Base-by-base conservation (phyloP, 2,888 invertebrate genomes). In the Pollenia amentaria region DNA sequence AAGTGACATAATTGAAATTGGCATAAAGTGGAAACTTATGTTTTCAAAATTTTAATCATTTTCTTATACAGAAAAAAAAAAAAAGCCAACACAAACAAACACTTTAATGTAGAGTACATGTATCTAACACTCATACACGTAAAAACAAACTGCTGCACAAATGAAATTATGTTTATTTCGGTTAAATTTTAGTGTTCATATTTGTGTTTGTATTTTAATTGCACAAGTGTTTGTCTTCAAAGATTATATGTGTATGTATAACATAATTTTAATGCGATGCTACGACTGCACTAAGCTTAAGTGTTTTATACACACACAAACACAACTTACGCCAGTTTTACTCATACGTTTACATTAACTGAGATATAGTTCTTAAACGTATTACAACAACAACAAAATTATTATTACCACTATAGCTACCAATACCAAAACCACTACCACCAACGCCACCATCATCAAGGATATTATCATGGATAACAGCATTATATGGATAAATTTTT, bases 21-120 rank as follows among this genome's bases (percentile, higher is more conserved):
- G 87, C 87, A 87, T 87, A 84, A 87, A 87, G 87, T 87, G 84
- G 80, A 87, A 87, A 87, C 87, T 87, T 87, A 73, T 87, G 87
- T 87, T 87, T 77, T 84, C 65, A 69, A 84, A 80, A 81, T 84
- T 76, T 84, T 87, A 84, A 84, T 87, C 72, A 87, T 81, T 87
- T 87, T 87, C 83, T 80, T 84, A 67, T 29, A 67, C 57, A 60
- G n/a, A 82, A 82, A 75, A 44, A 51, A 69, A 38, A 75, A 18
- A 18, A n/a, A 53, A n/a, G n/a, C 9, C 8, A n/a, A 57, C 55
- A 67, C 40, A 67, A 46, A 51, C 10, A 40, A 16, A 29, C 14
- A 57, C 69, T 10, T 29, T 14, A 16, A 42, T 9, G 3, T 21
- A 42, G 9, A n/a, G 14, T 18, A n/a, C 51, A 16, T 42, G 16